phyloP scores from a whole-genome alignment of 1,140 invertebrate genomes.

The Drosophila murphyi region DNA sequence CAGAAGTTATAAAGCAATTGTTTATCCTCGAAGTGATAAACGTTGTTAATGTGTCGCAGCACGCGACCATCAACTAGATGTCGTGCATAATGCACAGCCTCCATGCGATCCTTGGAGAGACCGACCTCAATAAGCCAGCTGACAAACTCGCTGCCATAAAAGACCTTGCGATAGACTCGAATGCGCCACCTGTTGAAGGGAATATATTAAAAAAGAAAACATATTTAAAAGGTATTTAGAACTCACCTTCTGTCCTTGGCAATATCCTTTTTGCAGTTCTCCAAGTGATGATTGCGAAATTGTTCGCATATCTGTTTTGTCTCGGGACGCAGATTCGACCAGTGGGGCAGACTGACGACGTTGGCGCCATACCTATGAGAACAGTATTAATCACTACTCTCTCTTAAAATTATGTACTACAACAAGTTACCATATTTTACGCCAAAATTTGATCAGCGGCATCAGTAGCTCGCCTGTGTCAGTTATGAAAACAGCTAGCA shows the following conservation, averaged over 20 bases:
- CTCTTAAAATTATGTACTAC: background rate
- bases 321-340: slow-evolving; percentile 90
- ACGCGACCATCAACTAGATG: slow-evolving; percentile 93
- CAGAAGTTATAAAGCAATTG: slow-evolving; percentile 89
- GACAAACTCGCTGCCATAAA: slow-evolving; percentile 93
- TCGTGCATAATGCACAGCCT: slow-evolving; percentile 93
- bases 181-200: slow-evolving; percentile 87
- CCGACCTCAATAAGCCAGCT: slow-evolving; percentile 94
- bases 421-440: slow-evolving; percentile 85
- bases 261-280: slow-evolving; percentile 92
- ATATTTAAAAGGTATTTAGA: background rate
- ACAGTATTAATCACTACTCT: background rate
- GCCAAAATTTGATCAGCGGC: slow-evolving; percentile 87
- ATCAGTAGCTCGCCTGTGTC: slow-evolving; percentile 90
- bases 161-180: slow-evolving; percentile 90
- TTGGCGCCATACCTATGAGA: slow-evolving; percentile 88
- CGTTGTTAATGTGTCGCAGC: slow-evolving; percentile 91
- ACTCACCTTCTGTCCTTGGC: slow-evolving; percentile 88
- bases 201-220: background rate
- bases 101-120: slow-evolving; percentile 89
- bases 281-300: slow-evolving; percentile 93
- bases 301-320: slow-evolving; percentile 94
- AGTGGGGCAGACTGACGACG: slow-evolving; percentile 88
- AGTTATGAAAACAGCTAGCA: slow-evolving; percentile 93
- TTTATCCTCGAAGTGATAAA: slow-evolving; percentile 92